These are phyloP conservation scores for Eilema sororculum DNA, from an alignment of 2,888 invertebrate genomes.

Conservation along the genomic window DNA sequence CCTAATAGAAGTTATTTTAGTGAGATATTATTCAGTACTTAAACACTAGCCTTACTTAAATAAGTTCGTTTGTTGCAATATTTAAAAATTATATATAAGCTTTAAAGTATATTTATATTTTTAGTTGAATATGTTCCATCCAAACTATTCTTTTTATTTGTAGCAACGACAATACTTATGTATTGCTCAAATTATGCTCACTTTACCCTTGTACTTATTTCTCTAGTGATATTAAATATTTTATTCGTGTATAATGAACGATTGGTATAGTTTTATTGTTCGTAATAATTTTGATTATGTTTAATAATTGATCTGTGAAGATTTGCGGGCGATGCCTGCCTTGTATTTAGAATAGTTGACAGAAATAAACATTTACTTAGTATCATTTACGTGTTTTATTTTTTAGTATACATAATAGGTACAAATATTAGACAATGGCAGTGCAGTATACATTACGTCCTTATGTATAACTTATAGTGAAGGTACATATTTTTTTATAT, in stretches of 20 bases:
- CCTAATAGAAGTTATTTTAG: conserved; percentile 51
- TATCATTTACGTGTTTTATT: conserved; percentile 65
- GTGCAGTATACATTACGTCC: conserved; percentile 6
- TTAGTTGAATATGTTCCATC: conserved; percentile 66
- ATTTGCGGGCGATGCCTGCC: conserved; percentile 67
- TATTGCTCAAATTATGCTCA: conserved; percentile 85
- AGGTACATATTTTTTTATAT: not conserved
- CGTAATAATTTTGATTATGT: conserved; percentile 51
- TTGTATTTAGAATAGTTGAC: conserved; percentile 80
- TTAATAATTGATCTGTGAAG: conserved; percentile 73
- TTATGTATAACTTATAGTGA: not conserved
- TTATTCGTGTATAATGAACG: conserved; percentile 55
- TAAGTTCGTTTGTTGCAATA: conserved; percentile 74
- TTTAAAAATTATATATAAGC: conserved; percentile 66
- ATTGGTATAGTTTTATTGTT: conserved; percentile 44
- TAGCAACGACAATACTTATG: conserved; percentile 80
- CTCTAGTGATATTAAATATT: conserved; percentile 63
- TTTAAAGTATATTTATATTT: conserved; percentile 67
- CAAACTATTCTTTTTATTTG: conserved; percentile 60
- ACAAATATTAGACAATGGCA: conserved; percentile 13
- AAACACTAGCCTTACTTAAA: conserved; percentile 45
- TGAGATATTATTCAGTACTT: conserved; percentile 56
- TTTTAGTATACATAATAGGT: conserved; percentile 13
- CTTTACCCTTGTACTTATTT: conserved; percentile 66
- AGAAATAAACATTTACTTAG: conserved; percentile 84